These are phyloP conservation scores for Enteromius trimaculatus DNA, from an alignment of 2,797 vertebrate genomes.

Conservation along the genomic window DNA sequence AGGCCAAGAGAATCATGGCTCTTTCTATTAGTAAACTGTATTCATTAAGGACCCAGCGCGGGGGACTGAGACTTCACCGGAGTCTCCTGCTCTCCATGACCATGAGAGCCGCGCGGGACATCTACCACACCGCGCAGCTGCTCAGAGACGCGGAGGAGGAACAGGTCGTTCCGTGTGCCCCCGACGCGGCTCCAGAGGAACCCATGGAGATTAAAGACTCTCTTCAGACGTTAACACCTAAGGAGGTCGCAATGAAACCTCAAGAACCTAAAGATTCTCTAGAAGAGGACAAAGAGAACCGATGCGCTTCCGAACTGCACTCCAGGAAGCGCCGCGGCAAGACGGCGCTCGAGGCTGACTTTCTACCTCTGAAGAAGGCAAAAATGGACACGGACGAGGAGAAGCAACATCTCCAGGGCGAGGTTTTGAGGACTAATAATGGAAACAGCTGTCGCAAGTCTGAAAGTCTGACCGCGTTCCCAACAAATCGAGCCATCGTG, in stretches of 20 bases:
- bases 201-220: conserved; percentile 68
- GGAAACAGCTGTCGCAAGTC: conserved; percentile 66
- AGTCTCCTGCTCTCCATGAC: conserved; percentile 88
- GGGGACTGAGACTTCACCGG: conserved; percentile 87
- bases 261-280: conserved; percentile 27
- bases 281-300: conserved; percentile 71
- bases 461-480: conserved; percentile 65
- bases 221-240: conserved; percentile 24
- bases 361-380: conserved; percentile 86
- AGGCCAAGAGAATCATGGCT: conserved; percentile 88
- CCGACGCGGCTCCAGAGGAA: conserved; percentile 57
- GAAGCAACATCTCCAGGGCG: conserved; percentile 61
- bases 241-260: background rate
- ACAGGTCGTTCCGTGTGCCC: conserved; percentile 42
- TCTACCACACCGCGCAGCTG: conserved; percentile 80
- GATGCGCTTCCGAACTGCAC: conserved; percentile 63
- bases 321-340: conserved; percentile 83
- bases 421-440: conserved; percentile 40
- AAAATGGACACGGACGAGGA: conserved; percentile 81
- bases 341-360: conserved; percentile 76
- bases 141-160: conserved; percentile 62
- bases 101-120: conserved; percentile 87
- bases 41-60: conserved; percentile 85
- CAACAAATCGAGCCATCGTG: conserved; percentile 70
- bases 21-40: conserved; percentile 90